Conservation (phyloP, 1,140 invertebrate genomes). For the Chionoecetes opilio region DNA sequence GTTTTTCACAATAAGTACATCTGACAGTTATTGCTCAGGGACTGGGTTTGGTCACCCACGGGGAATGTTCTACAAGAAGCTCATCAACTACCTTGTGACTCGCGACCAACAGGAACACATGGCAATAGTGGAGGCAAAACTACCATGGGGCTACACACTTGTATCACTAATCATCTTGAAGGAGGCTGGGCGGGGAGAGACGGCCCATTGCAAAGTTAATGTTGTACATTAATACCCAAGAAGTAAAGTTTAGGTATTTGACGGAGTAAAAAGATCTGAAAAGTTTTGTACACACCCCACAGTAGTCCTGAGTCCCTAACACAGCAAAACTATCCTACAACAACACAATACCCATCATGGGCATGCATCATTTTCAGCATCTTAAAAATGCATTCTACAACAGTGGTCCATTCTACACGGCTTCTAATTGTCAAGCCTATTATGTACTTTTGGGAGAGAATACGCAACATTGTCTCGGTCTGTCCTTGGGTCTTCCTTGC, state of each 20-base stretch:
- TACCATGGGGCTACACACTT: constrained; percentile 60
- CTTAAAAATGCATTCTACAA: constrained; percentile 72
- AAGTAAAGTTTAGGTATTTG: not conserved
- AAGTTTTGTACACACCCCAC: constrained; percentile 54
- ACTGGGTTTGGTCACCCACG: constrained; percentile 69
- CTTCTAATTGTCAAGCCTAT: constrained; percentile 75
- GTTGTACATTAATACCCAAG: not conserved
- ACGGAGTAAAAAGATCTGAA: not conserved
- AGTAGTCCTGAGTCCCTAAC: constrained; percentile 76
- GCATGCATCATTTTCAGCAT: constrained; percentile 67
- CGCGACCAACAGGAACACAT: constrained; percentile 77
- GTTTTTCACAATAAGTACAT: constrained; percentile 72
- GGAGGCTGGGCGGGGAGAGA: not conserved
- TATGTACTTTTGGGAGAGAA: constrained; percentile 69
- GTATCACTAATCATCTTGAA: constrained; percentile 29
- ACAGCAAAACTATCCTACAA: constrained; percentile 79
- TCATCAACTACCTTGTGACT: constrained; percentile 77
- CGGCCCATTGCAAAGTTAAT: not conserved
- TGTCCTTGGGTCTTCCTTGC: not conserved
- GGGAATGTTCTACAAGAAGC: constrained; percentile 79
- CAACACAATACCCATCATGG: constrained; percentile 76
- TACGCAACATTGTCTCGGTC: constrained; percentile 41
- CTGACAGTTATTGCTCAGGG: constrained; percentile 78
- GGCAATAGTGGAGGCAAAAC: constrained; percentile 74
- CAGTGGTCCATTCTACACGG: constrained; percentile 74